A percentile compares a stretch with the other conserved stretches of the same genome.
phyloP scores from a whole-genome alignment of 2,888 invertebrate species.

The Hypomecis punctinalis region DNA sequence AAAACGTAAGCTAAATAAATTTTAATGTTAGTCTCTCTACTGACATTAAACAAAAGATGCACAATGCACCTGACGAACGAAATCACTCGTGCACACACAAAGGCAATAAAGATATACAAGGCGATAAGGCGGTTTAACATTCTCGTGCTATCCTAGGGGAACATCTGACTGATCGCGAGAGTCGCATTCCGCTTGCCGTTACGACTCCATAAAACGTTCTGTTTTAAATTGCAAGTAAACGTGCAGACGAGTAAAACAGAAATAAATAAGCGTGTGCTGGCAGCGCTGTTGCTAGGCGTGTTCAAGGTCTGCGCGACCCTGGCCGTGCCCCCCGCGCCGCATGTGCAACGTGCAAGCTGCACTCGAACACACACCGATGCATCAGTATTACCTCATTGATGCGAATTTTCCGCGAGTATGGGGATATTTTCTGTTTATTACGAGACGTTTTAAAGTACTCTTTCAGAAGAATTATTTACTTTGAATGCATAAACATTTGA shows the following conservation, averaged over 20 bases:
- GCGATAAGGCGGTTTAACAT: slow-evolving; percentile 49
- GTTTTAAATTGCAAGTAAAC: slow-evolving; percentile 73
- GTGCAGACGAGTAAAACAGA: slow-evolving; percentile 76
- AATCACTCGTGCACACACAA: slow-evolving; percentile 24
- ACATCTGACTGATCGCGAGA: slow-evolving; percentile 52
- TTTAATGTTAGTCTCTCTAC: slow-evolving; percentile 24
- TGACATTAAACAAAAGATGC: slow-evolving; percentile 17
- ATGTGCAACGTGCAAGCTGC: slow-evolving; percentile 70
- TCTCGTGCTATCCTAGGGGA: slow-evolving; percentile 46
- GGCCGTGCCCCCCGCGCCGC: slow-evolving; percentile 66
- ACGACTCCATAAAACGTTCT: slow-evolving; percentile 71
- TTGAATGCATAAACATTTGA: too few species aligned
- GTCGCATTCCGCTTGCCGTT: slow-evolving; percentile 59
- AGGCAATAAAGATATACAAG: slow-evolving; percentile 51
- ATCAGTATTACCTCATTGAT: slow-evolving; percentile 31
- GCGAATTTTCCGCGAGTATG: slow-evolving; percentile 23
- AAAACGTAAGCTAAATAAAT: slow-evolving; percentile 23
- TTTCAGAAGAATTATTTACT: too few species aligned
- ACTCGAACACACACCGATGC: slow-evolving; percentile 40
- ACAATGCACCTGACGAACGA: slow-evolving; percentile 18
- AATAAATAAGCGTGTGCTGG: slow-evolving; percentile 70
- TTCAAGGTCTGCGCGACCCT: slow-evolving; percentile 79
- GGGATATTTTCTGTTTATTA: not conserved
- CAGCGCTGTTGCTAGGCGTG: slow-evolving; percentile 79
- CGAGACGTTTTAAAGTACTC: too few species aligned